Conservation (phyloP, 2,888 invertebrate genomes). For the Trilocha varians region DNA sequence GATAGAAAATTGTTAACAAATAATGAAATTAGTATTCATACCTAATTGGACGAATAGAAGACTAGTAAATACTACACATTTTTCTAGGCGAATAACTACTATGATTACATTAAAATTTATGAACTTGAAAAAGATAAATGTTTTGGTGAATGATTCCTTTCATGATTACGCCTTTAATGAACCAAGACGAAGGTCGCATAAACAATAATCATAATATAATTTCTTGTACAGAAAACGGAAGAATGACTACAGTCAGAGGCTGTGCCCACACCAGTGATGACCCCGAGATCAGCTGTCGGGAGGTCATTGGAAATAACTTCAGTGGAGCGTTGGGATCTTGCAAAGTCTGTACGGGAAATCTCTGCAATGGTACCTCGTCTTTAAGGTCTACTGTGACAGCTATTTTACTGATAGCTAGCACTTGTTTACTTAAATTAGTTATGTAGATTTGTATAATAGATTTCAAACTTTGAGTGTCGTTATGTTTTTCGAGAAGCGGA, state of each 20-base stretch:
- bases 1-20: too few relatives aligned
- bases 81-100: too few relatives aligned
- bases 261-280: slow-evolving; percentile 30
- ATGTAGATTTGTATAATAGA: neutral
- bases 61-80: too few relatives aligned
- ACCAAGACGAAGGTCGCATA: neutral
- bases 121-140: neutral
- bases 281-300: slow-evolving; percentile 21
- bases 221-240: slow-evolving; percentile 33
- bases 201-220: neutral
- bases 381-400: slow-evolving; percentile 14
- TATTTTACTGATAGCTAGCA: slow-evolving; percentile 1
- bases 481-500: too few relatives aligned
- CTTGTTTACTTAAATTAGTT: slow-evolving; percentile 3
- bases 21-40: too few relatives aligned
- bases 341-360: slow-evolving; percentile 29
- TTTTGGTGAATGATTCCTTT: neutral
- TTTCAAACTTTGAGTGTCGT: neutral
- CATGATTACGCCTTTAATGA: neutral
- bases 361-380: slow-evolving; percentile 44
- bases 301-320: slow-evolving; percentile 19
- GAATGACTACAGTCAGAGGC: slow-evolving; percentile 27
- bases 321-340: slow-evolving; percentile 23
- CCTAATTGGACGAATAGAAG: too few relatives aligned
- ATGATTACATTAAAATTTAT: too few relatives aligned